Conservation (phyloP, 2,797 vertebrate species). For the Triplophysa bombifrons region DNA sequence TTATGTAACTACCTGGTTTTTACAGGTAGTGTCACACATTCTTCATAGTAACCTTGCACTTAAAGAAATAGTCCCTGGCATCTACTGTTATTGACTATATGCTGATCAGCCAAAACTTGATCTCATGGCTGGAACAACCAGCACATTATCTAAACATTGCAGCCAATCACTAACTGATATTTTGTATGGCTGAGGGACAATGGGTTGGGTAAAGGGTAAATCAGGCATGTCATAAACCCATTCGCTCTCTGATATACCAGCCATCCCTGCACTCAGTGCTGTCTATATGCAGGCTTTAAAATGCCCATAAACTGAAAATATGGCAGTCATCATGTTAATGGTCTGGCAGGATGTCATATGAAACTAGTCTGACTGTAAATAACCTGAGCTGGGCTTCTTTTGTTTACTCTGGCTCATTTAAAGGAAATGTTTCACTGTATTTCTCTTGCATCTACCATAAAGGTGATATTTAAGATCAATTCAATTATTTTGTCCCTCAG, state of each 20-base stretch:
- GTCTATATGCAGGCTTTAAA: not conserved
- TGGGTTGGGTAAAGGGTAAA: too few species aligned
- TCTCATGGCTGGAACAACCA: too few species aligned
- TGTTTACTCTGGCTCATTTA: slow-evolving; percentile 4
- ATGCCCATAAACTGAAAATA: not conserved
- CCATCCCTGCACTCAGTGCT: not conserved
- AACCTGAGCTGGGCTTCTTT: slow-evolving; percentile 46
- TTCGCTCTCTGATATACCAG: not conserved
- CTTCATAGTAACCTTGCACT: not conserved
- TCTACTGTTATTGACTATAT: too few species aligned
- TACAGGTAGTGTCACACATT: not conserved
- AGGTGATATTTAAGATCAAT: slow-evolving; percentile 17
- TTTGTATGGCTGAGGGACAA: not conserved
- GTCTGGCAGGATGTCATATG: slow-evolving; percentile 51
- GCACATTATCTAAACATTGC: not conserved
- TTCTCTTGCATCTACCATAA: not conserved
- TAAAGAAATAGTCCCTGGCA: too few species aligned
- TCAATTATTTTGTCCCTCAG: slow-evolving; percentile 4
- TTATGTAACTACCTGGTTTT: too few species aligned
- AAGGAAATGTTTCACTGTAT: not conserved
- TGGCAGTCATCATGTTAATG: slow-evolving; percentile 59
- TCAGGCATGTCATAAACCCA: not conserved
- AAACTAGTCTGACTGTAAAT: slow-evolving; percentile 51
- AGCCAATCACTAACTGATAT: not conserved
- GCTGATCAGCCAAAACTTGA: not conserved